Percentiles rank a stretch among this genome's conserved stretches.
phyloP scores from a whole-genome alignment of 2,888 invertebrate species.

The Protophormia terraenovae region DNA sequence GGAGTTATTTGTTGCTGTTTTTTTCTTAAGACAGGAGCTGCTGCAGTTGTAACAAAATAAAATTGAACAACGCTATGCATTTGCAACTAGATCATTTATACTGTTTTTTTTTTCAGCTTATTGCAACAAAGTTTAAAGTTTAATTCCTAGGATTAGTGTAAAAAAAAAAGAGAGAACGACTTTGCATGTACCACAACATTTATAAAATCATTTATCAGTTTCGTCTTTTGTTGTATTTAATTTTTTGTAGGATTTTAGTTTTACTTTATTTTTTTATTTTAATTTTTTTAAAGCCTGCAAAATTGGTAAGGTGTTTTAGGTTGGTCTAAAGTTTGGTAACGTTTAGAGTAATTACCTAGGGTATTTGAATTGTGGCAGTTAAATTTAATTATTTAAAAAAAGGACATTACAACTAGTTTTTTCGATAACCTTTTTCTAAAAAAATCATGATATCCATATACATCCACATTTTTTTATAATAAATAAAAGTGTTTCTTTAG shows the following conservation, averaged over 20 bases:
- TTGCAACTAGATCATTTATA: slow-evolving; percentile 50
- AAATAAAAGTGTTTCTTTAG: no score
- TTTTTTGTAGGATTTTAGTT: neutral
- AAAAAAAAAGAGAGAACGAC: slow-evolving; percentile 18
- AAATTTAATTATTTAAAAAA: no score
- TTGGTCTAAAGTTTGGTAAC: neutral
- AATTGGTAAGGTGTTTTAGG: neutral
- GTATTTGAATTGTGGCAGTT: no score
- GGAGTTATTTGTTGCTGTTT: slow-evolving; percentile 53
- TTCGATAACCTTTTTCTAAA: no score
- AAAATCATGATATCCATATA: no score
- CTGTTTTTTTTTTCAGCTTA: neutral
- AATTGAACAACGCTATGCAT: neutral
- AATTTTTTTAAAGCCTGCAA: neutral
- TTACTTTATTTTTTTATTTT: neutral
- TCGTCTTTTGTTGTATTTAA: neutral
- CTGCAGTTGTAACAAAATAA: neutral
- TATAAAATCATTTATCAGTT: slow-evolving; percentile 62
- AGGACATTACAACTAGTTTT: no score
- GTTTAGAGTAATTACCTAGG: no score
- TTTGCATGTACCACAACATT: slow-evolving; percentile 56
- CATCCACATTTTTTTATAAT: no score
- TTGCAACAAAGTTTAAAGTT: slow-evolving; percentile 63
- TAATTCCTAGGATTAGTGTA: slow-evolving; percentile 46
- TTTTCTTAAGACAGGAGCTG: neutral